These are phyloP conservation scores for Terebella lapidaria DNA, from an alignment of 2,888 invertebrate species.

Conservation along the genomic window DNA sequence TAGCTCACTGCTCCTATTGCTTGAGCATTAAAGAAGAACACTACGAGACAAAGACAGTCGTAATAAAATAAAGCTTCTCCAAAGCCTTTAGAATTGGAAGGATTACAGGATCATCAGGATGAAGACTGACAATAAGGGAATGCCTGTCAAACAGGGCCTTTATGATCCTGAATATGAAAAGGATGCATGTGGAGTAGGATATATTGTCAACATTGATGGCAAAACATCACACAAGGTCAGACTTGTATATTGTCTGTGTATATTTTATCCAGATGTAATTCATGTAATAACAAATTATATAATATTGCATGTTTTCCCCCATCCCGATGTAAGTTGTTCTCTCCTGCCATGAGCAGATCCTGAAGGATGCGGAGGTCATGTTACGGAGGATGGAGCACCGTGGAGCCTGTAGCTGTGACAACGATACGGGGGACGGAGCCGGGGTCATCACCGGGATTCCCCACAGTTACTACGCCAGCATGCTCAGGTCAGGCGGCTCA, in stretches of 20 bases:
- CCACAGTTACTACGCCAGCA: constrained; percentile 79
- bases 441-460: constrained; percentile 96
- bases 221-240: constrained; percentile 75
- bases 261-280: too few species aligned
- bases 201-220: constrained; percentile 97
- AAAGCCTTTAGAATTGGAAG: too few species aligned
- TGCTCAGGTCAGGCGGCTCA: constrained; percentile 34
- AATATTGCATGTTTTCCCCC: too few species aligned
- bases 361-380: constrained; percentile 84
- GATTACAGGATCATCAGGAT: not conserved
- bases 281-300: too few species aligned
- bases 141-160: constrained; percentile 60
- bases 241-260: not conserved
- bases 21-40: too few species aligned
- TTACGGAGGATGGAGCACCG: constrained; percentile 98
- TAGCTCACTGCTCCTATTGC: too few species aligned
- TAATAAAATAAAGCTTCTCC: too few species aligned
- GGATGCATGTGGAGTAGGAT: constrained; percentile 98
- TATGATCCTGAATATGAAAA: constrained; percentile 94
- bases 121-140: constrained; percentile 17
- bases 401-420: constrained; percentile 98
- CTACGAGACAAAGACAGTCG: too few species aligned
- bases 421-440: constrained; percentile 98
- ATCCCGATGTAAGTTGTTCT: too few species aligned
- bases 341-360: constrained; percentile 70